Percentiles rank a stretch among this genome's conserved stretches.
phyloP scores from a whole-genome alignment of 1,140 invertebrate species.

The Hypsibius dujardini region DNA sequence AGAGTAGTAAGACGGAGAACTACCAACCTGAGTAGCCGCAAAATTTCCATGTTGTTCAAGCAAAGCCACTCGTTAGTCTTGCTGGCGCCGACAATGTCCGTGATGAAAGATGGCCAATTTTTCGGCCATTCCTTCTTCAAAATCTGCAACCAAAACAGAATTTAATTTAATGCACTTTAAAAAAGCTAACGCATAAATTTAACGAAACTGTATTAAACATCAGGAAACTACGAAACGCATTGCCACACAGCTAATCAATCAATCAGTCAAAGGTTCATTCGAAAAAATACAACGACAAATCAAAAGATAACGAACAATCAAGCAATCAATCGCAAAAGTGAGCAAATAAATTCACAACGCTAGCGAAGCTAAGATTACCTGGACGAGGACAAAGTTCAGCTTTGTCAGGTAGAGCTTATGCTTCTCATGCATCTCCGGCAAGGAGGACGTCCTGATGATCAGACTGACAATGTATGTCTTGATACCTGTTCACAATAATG shows the following conservation, averaged over 20 bases:
- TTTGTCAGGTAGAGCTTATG: conserved; percentile 96
- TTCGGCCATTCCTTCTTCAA: conserved; percentile 98
- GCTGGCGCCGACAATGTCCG: conserved; percentile 93
- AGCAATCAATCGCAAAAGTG: conserved; percentile 12
- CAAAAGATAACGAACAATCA: conserved; percentile 11
- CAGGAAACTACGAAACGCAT: too few species aligned
- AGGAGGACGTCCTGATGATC: conserved; percentile 93
- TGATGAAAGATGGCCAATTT: conserved; percentile 97
- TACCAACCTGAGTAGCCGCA: conserved; percentile 62
- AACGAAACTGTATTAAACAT: too few species aligned
- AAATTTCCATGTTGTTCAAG: conserved; percentile 97
- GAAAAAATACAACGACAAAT: conserved; percentile 1
- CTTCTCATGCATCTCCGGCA: conserved; percentile 63
- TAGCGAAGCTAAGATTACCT: conserved; percentile 37
- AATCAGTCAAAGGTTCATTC: conserved; percentile 18
- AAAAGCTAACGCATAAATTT: too few species aligned
- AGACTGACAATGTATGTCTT: conserved; percentile 97
- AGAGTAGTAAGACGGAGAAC: conserved; percentile 13
- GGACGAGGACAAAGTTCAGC: conserved; percentile 94
- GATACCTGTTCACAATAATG: conserved; percentile 42
- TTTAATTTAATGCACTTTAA: conserved; percentile 17
- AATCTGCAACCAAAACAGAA: conserved; percentile 47
- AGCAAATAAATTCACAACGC: conserved; percentile 12
- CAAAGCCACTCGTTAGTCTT: conserved; percentile 97
- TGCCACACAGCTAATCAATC: too few species aligned